Base-by-base conservation (phyloP, 1,140 invertebrate genomes). In the Zaprionus davidi region DNA sequence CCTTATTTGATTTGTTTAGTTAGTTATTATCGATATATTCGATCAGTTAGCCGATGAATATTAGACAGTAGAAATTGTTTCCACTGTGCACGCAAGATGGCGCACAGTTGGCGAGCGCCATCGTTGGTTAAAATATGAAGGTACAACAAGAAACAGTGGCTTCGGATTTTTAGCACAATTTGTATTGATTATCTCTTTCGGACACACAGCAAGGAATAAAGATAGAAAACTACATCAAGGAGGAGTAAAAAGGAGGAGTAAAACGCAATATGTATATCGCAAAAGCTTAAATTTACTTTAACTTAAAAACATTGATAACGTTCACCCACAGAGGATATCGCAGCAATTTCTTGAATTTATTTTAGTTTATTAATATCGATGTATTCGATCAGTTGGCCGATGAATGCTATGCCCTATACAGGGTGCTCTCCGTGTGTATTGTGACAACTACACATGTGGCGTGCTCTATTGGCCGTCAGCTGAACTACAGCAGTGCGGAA, bases 101-200 rank as follows among this genome's bases (percentile, higher is more conserved):
- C 59, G 73, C 20, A 34, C 15, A 2, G 1, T 31, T 7, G 26
- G n/a, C 0, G 6, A 5, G 36, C 68, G 68, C 68, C 67, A 44
- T 58, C 67, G 15, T 0, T 65, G 17, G 26, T 15, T 20, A 1
- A 59, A n/a, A 38, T 22, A 63, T 11, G 46, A 20, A 22, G 12
- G 11, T 9, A 20, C 17, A n/a, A 38, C 62, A 56, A 56, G 0
- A 4, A 55, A 22, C n/a, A 6, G 20, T 9, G 1, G 11, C 24
- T 20, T 46, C 57, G 65, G 41, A 70, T 62, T 71, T 85, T 86
- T 87, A 69, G 70, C 80, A 87, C 63, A 71, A 88, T 44, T 41
- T 68, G 88, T 84, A 78, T 90, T 90, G 79, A 62, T 78, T 34
- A 2, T 9, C 9, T 9, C 9, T 11, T 31, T 34, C 9, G 9